Evolutionary conservation across 2,888 invertebrate genomes (phyloP), one percentile per base, ranked within the genome.

Genomic region (Gordius sp.): DNA sequence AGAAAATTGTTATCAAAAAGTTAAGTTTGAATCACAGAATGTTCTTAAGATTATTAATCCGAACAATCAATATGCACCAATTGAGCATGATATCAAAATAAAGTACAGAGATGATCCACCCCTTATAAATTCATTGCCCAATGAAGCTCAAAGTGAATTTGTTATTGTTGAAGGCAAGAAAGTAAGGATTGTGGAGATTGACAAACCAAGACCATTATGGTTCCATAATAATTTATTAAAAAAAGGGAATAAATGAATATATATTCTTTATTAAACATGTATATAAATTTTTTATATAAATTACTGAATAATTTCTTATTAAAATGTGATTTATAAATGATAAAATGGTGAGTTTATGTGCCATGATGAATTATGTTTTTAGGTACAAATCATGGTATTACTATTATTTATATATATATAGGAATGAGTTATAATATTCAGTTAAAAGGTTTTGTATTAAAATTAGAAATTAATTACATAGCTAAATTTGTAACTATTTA

Each of bases 1-100:
- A 54, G 55, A 54, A 28, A 25, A 54, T 20, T 54, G 55, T 20
- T 54, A 54, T 54, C 55, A 54, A 54, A 54, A 54, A 54, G 27
- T 54, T 25, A 54, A 28, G 23, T 4, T 26, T 16, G 55, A 54
- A 27, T 26, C 55, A 8, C 26, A 25, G 8, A 54, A 54, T 8
- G 55, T 54, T 27, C 27, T 54, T 16, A 54, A 27, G 23, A 4
- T 8, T 16, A 54, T 54, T 16, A 54, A 54, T 27, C 55, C 55
- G 16, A 26, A 26, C 8, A 54, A 54, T 28, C 4, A 54, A 20
- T 54, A 54, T 20, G 27, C 24, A 20, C 55, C 55, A 2, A 54
- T 54, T 28, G 55, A 54, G 16, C 4, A 24, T 8, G 55, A 54
- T 27, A 27, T 54, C 27, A 8, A 27, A 8, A 54, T 54, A 8